These are phyloP conservation scores for Acromyrmex charruanus DNA, from an alignment of 1,140 invertebrate species.

Conservation along the genomic window DNA sequence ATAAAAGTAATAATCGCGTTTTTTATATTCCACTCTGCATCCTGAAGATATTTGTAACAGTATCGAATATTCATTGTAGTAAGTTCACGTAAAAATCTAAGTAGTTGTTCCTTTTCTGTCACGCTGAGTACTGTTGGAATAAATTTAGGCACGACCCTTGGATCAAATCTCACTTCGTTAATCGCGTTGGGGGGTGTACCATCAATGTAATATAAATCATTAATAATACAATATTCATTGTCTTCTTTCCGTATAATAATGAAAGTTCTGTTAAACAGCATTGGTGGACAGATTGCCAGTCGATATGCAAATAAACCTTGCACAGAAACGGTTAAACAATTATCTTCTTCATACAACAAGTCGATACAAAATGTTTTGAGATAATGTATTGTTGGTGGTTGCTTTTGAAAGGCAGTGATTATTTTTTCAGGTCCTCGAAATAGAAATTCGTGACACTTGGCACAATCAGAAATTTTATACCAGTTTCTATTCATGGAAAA, in stretches of 20 bases:
- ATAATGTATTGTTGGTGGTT: slow-evolving; percentile 82
- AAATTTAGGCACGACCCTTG: slow-evolving; percentile 73
- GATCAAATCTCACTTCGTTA: slow-evolving; percentile 59
- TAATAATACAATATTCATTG: slow-evolving; percentile 83
- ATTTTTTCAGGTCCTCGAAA: slow-evolving; percentile 83
- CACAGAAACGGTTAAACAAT: slow-evolving; percentile 76
- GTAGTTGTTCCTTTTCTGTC: slow-evolving; percentile 82
- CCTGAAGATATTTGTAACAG: slow-evolving; percentile 79
- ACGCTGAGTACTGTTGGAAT: slow-evolving; percentile 79
- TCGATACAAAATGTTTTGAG: slow-evolving; percentile 81
- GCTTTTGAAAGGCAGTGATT: slow-evolving; percentile 77
- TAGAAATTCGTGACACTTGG: slow-evolving; percentile 84
- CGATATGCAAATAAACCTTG: slow-evolving; percentile 83
- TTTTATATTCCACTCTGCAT: slow-evolving; percentile 82
- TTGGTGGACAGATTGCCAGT: slow-evolving; percentile 73
- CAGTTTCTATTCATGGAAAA: slow-evolving; percentile 83
- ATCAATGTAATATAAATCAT: slow-evolving; percentile 84
- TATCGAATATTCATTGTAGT: slow-evolving; percentile 82
- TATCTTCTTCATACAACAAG: slow-evolving; percentile 76
- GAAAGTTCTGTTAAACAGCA: slow-evolving; percentile 83
- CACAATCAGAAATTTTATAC: slow-evolving; percentile 84
- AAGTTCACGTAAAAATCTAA: slow-evolving; percentile 81
- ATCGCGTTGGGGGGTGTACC: slow-evolving; percentile 73
- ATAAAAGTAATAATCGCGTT: slow-evolving; percentile 81
- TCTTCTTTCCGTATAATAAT: slow-evolving; percentile 82